Percentiles rank a stretch among this genome's conserved stretches.
Evolutionary conservation across 2,888 invertebrate genomes (phyloP).

Genomic region (Drosophila paranaensis): DNA sequence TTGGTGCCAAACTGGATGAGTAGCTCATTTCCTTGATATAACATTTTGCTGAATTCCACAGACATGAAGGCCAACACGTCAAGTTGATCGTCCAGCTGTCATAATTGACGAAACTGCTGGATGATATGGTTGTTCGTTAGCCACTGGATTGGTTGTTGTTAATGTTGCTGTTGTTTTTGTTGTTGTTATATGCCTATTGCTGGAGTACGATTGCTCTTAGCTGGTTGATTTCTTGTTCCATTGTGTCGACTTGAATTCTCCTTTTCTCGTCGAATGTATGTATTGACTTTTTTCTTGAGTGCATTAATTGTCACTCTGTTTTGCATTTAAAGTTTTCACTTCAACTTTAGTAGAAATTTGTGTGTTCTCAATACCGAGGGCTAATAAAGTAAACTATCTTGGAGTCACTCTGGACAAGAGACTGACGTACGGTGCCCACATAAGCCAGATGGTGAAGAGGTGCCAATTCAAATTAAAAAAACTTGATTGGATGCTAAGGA

Average conservation of each 20-base stretch:
- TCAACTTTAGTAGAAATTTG: too few relatives aligned
- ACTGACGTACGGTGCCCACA: too few relatives aligned
- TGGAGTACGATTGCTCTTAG: too few relatives aligned
- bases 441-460: too few relatives aligned
- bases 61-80: background rate
- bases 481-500: too few relatives aligned
- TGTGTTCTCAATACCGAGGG: too few relatives aligned
- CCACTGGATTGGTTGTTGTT: background rate
- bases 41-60: background rate
- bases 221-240: background rate
- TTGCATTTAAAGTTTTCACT: too few relatives aligned
- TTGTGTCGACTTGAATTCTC: background rate
- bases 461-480: too few relatives aligned
- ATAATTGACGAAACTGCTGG: background rate
- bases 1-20: background rate
- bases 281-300: background rate
- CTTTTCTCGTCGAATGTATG: background rate
- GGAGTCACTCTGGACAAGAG: too few relatives aligned
- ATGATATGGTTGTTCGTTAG: background rate
- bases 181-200: background rate
- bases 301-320: background rate
- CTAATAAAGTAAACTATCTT: too few relatives aligned
- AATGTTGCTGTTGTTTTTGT: background rate
- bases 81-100: too few relatives aligned
- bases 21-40: background rate